Evolutionary conservation across 2,888 invertebrate genomes (phyloP).

Genomic region (Meiosimyza platycephala): DNA sequence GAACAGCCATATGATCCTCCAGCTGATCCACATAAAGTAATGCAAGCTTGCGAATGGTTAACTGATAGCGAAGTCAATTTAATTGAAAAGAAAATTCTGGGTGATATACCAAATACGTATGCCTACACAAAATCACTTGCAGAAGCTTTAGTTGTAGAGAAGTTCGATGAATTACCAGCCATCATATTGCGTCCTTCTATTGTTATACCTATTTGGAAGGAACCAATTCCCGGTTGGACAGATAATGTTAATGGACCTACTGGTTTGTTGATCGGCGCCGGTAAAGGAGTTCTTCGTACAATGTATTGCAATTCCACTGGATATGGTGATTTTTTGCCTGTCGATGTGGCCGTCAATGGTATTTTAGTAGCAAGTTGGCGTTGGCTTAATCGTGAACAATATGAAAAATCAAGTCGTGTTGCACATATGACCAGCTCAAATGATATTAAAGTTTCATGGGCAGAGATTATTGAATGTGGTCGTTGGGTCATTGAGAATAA

Average conservation of each 20-base stretch:
- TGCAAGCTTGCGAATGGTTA: slow-evolving; percentile 83
- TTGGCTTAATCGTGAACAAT: slow-evolving; percentile 53
- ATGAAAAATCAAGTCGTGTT: slow-evolving; percentile 66
- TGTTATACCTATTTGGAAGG: slow-evolving; percentile 88
- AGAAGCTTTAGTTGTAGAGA: slow-evolving; percentile 84
- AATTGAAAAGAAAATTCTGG: slow-evolving; percentile 76
- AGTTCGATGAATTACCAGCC: slow-evolving; percentile 80
- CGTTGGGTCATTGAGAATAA: slow-evolving; percentile 79
- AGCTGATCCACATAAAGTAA: slow-evolving; percentile 79
- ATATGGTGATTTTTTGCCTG: slow-evolving; percentile 84
- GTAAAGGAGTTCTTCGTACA: slow-evolving; percentile 89
- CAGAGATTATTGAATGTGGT: slow-evolving; percentile 85
- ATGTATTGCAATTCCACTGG: slow-evolving; percentile 85
- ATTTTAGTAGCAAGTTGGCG: slow-evolving; percentile 62
- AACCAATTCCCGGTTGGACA: slow-evolving; percentile 89
- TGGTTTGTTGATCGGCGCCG: slow-evolving; percentile 82
- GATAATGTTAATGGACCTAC: slow-evolving; percentile 95
- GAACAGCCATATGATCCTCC: slow-evolving; percentile 90
- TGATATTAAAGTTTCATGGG: slow-evolving; percentile 88
- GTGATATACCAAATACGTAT: slow-evolving; percentile 89
- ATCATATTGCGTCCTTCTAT: slow-evolving; percentile 89
- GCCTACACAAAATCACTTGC: slow-evolving; percentile 92
- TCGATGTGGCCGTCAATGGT: slow-evolving; percentile 84
- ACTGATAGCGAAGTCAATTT: slow-evolving; percentile 76
- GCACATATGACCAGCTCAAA: slow-evolving; percentile 84